Evolutionary conservation across 2,113 vertebrate genomes (phyloP), one percentile per base, ranked within the genome.

Genomic region (Cavia porcellus): DNA sequence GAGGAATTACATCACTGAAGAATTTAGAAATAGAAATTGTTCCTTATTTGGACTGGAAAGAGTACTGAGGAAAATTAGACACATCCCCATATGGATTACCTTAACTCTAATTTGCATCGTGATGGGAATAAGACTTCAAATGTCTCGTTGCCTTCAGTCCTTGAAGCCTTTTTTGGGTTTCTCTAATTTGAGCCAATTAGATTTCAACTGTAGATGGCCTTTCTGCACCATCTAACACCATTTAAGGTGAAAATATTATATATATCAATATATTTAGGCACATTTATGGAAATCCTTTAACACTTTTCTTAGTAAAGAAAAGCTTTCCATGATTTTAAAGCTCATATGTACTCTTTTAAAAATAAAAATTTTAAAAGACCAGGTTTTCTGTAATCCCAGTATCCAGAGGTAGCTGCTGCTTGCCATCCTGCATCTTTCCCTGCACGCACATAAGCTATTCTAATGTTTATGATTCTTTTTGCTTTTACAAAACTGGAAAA

Each of bases 1-100:
- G 86, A 96, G 88, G 42, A 57, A 96, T 98, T 94, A 97, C 96
- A 97, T 97, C 97, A 98, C 82, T 52, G 83, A 91, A 85, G 83
- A 97, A 96, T 90, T 96, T 72, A 96, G 94, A 97, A 95, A 96
- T 68, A 97, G 97, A 90, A 92, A 89, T 75, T 22, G 70, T 91
- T 89, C 96, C 95, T 93, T 93, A 87, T 97, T 95, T 97, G 95
- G 89, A 89, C 85, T 94, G 82, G 91, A 95, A 97, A 95, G 93
- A 92, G 75, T 68, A 91, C 30, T 30, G 74, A 80, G 42, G 94
- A 47, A 89, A 96, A 90, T 96, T 45, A 97, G 90, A 95, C 91
- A 32, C 75, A 96, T 72, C 66, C 61, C 96, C 95, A 96, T 90
- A 95, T 97, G 97, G 94, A 45, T 92, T 92, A 80, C 62, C 35